Evolutionary conservation across 2,113 vertebrate species (phyloP), one percentile per base, ranked within the genome.

Genomic region (Aegithalos caudatus): DNA sequence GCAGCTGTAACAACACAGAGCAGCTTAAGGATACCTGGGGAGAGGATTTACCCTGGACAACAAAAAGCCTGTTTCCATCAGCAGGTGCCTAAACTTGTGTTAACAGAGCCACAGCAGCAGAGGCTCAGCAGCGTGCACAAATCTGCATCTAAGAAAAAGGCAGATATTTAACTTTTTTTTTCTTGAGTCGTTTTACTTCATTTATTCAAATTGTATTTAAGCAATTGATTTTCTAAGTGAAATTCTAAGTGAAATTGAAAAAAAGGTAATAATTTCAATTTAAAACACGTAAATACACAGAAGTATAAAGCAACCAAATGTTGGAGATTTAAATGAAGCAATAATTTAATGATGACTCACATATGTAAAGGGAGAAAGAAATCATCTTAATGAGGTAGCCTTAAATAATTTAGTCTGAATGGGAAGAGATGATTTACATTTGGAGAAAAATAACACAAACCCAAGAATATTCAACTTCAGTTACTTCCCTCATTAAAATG

Each of bases 91-190:
- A 48, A 56, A 57, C 35, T 28, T 38, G 7, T 44, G 37, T 22
- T 70, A 66, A 44, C 38, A 56, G 29, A 76, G 57, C 65, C 18
- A 25, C 3, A 2, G 6, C 14, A 81, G 51, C 29, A 81, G 28
- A 53, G 14, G 47, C 56, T 71, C 65, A 54, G 20, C 5, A 58
- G 23, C 1, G 0, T 13, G 10, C 37, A 53, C 3, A 31, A 35
- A 67, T 44, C 7, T 76, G 48, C 37, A 73, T 37, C 79, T 35
- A 33, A 69, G 10, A 47, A 54, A 54, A 51, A 23, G 47, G 35
- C 47, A 54, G 31, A 22, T 48, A 69, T 54, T 69, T 42, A 54
- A 61, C 11, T 3, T 11, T 40, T 33, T 82, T 29, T 33, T 62
- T 56, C 47, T 53, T 37, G 8, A 81, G 37, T 22, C 27, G 5